These are phyloP conservation scores for Erythrocercus mccallii DNA, from an alignment of 2,113 vertebrate species.

Conservation along the genomic window DNA sequence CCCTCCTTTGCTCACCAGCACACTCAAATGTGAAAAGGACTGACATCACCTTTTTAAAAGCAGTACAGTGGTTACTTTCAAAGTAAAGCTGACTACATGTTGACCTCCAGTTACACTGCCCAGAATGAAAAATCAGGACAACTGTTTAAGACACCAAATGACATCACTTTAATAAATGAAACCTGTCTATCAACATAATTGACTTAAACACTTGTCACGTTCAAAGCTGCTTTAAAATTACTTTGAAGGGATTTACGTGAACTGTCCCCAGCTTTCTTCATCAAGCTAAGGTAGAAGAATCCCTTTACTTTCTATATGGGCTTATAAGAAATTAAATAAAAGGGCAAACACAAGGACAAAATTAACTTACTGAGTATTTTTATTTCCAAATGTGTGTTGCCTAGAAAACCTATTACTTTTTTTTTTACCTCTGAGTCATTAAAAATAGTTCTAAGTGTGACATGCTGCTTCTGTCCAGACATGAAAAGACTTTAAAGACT, in stretches of 20 bases:
- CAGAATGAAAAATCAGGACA: conserved; percentile 25
- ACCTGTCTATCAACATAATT: conserved; percentile 47
- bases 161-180: conserved; percentile 52
- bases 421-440: background rate
- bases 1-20: background rate
- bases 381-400: background rate
- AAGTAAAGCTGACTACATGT: background rate
- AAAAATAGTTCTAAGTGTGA: background rate
- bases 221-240: conserved; percentile 53
- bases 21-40: background rate
- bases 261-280: background rate
- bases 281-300: background rate
- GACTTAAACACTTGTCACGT: conserved; percentile 42
- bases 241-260: background rate
- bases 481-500: background rate
- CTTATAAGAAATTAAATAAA: background rate
- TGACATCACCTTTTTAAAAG: conserved; percentile 8
- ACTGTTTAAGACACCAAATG: conserved; percentile 29
- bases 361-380: background rate
- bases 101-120: conserved; percentile 35
- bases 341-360: background rate
- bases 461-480: background rate
- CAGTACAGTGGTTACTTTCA: conserved; percentile 27
- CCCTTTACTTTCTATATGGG: background rate
- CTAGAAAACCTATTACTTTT: background rate